Evolutionary conservation across 2,113 vertebrate genomes (phyloP), one percentile per base, ranked within the genome.

Genomic region (Rattus rattus): DNA sequence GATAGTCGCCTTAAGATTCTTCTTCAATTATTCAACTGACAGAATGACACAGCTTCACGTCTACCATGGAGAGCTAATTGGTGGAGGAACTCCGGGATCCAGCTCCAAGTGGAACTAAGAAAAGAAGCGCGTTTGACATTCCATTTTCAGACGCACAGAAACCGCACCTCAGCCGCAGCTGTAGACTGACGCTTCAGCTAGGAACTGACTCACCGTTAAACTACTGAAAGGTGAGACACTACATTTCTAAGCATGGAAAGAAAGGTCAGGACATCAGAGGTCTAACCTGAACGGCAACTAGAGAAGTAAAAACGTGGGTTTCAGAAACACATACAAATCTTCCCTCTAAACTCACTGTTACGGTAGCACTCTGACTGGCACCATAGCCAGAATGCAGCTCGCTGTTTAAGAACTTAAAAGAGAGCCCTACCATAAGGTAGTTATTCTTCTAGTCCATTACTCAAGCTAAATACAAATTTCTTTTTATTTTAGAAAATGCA

Each of bases 381-480:
- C 5, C 3, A 4, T 39, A 59, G 56, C 56, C 72, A 83, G 22
- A 81, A n/a, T 26, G 54, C n/a, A 83, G 12, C 54, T 39, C 12
- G 39, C n/a, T 16, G 54, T 26, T 80, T 36, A 83, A 28, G 36
- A 61, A 61, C 9, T 26, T 61, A 88, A 85, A 91, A 49, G 0
- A 54, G 61, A 49, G 20, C 75, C 63, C 28, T 30, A 81, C 24
- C 79, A 43, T 17, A 79, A 91, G 49, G 59, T 20, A 91, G 36
- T 61, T 63, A 61, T 79, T 88, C 67, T 79, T 88, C 67, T 70
- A 88, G 49, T 43, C 39, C 83, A 28, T 20, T 67, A 92, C 20
- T 79, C 79, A n/a, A 56, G 92, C 61, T 20, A 94, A 90, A 96
- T 95, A 26, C 5, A 89, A 93, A 92, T 39, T 0, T 52, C 61